phyloP scores from a whole-genome alignment of 2,888 invertebrate genomes.

The Drepanosiphum platanoidis region DNA sequence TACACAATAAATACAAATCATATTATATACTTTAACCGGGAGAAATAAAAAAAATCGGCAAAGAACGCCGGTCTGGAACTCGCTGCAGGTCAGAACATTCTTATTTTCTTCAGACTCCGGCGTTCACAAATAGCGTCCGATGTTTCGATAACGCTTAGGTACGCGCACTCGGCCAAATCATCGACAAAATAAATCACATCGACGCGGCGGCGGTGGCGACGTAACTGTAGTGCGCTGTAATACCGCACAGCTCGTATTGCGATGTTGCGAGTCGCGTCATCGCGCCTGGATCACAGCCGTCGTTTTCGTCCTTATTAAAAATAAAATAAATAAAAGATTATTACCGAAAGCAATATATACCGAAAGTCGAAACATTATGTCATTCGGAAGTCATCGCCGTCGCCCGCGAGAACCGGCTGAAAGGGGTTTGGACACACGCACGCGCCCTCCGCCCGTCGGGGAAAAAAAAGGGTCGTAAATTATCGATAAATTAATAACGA shows the following conservation, averaged over 20 bases:
- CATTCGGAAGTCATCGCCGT: neutral
- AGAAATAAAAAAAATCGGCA: no score
- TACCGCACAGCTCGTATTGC: no score
- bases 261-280: no score
- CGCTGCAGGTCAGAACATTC: no score
- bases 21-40: no score
- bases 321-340: neutral
- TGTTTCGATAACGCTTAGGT: no score
- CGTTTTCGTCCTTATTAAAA: neutral
- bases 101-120: no score
- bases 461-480: conserved; percentile 47
- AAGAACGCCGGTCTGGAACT: no score
- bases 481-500: conserved; percentile 56
- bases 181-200: neutral
- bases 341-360: no score
- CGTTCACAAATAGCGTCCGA: no score
- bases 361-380: neutral
- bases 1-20: no score
- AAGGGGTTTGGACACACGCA: conserved; percentile 6
- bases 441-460: neutral
- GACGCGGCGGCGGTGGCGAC: neutral
- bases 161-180: neutral
- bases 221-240: no score
- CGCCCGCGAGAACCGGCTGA: neutral
- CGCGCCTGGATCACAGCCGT: neutral